phyloP scores from a whole-genome alignment of 1,140 invertebrate species.

The Geopemphigus sp. region DNA sequence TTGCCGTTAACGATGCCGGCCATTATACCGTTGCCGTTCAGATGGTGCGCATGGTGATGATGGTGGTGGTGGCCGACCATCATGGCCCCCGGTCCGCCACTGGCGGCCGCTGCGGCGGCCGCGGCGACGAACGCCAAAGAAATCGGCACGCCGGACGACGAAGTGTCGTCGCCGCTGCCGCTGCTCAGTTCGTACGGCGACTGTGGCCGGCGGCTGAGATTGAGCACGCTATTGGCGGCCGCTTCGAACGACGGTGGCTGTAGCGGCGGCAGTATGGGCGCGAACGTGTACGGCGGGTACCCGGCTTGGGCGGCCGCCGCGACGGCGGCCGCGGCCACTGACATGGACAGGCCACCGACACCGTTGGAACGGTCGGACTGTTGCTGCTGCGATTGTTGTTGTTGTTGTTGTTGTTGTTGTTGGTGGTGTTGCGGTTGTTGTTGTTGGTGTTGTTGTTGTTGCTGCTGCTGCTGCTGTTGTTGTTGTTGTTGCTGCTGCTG shows the following conservation, averaged over 20 bases:
- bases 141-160: slow-evolving; percentile 41
- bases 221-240: slow-evolving; percentile 54
- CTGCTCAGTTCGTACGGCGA: slow-evolving; percentile 55
- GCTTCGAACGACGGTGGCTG: slow-evolving; percentile 53
- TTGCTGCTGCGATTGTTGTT: slow-evolving; percentile 9
- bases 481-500: slow-evolving; percentile 13
- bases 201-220: slow-evolving; percentile 54
- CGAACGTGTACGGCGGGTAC: slow-evolving; percentile 52
- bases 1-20: slow-evolving; percentile 51
- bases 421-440: slow-evolving; percentile 5
- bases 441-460: slow-evolving; percentile 2
- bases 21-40: slow-evolving; percentile 52
- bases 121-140: slow-evolving; percentile 34
- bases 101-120: slow-evolving; percentile 55
- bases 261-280: slow-evolving; percentile 53
- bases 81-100: slow-evolving; percentile 57
- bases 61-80: slow-evolving; percentile 52
- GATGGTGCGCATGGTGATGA: slow-evolving; percentile 52
- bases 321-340: slow-evolving; percentile 59
- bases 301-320: slow-evolving; percentile 56
- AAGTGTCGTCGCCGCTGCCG: slow-evolving; percentile 55
- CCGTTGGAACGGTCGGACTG: slow-evolving; percentile 54
- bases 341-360: slow-evolving; percentile 55
- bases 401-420: background rate
- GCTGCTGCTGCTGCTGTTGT: background rate